These are phyloP conservation scores for Misgurnus anguillicaudatus DNA, from an alignment of 2,113 vertebrate species.

Conservation along the genomic window DNA sequence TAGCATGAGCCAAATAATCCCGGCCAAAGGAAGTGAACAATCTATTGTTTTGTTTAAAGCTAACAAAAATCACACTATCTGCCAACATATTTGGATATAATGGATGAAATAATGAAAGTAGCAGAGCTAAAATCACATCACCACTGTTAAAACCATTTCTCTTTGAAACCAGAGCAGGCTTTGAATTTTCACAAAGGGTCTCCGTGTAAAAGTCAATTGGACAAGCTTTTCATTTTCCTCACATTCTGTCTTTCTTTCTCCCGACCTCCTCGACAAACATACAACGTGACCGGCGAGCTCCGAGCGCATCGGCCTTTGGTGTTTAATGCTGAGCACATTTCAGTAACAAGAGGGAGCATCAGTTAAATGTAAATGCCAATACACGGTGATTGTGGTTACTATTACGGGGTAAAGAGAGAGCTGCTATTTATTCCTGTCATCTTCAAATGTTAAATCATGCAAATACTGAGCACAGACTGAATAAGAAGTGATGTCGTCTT, in stretches of 20 bases:
- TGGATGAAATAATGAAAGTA: not conserved
- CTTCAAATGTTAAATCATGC: slow-evolving; percentile 50
- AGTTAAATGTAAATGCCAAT: slow-evolving; percentile 53
- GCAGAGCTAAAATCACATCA: not conserved
- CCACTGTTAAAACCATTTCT: not conserved
- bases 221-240: slow-evolving; percentile 46
- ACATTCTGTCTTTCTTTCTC: slow-evolving; percentile 23
- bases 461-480: slow-evolving; percentile 18
- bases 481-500: slow-evolving; percentile 12
- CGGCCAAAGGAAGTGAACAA: not conserved
- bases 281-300: slow-evolving; percentile 24
- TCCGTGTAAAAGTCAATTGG: not conserved
- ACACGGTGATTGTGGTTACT: slow-evolving; percentile 27
- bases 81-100: not conserved
- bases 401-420: slow-evolving; percentile 44
- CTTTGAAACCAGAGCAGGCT: not conserved
- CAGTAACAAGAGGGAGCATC: slow-evolving; percentile 35
- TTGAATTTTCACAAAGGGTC: not conserved
- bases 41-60: slow-evolving; percentile 14
- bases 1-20: not conserved
- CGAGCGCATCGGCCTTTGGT: slow-evolving; percentile 12
- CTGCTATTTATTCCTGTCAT: slow-evolving; percentile 52
- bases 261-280: slow-evolving; percentile 32
- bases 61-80: not conserved
- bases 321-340: slow-evolving; percentile 56